phyloP scores from a whole-genome alignment of 2,113 vertebrate species.

The Hyperopisus bebe region DNA sequence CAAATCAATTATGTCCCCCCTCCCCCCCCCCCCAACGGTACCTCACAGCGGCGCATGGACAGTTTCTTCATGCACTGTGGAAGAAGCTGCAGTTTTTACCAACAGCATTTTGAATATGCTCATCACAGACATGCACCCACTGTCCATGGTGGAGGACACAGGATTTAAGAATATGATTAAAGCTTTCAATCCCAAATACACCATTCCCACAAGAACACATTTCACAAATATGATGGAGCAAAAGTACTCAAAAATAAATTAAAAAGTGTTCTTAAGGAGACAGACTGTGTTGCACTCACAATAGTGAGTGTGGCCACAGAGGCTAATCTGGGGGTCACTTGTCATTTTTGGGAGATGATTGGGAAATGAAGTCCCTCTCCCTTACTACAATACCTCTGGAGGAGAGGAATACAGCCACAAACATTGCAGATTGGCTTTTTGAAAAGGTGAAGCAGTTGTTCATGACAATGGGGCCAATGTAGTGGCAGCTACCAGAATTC shows the following conservation, averaged over 20 bases:
- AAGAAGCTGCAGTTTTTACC: neutral
- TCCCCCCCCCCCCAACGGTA: no score
- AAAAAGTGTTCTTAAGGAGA: constrained; percentile 16
- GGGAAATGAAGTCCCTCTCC: constrained; percentile 25
- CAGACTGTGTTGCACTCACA: constrained; percentile 24
- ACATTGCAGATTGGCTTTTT: constrained; percentile 25
- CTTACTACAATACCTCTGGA: constrained; percentile 29
- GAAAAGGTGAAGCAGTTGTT: constrained; percentile 34
- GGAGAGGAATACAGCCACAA: constrained; percentile 29
- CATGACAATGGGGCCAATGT: constrained; percentile 35
- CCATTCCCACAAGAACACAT: constrained; percentile 13
- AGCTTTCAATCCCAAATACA: constrained; percentile 26
- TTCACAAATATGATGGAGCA: constrained; percentile 26
- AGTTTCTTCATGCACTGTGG: neutral
- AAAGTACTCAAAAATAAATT: constrained; percentile 24
- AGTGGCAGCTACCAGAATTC: constrained; percentile 4
- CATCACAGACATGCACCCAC: constrained; percentile 25
- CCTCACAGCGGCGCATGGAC: neutral
- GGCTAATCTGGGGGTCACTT: constrained; percentile 26
- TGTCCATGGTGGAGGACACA: constrained; percentile 31
- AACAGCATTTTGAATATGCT: constrained; percentile 14
- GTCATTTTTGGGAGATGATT: constrained; percentile 30
- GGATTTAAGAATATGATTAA: constrained; percentile 28
- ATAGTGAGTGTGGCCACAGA: constrained; percentile 28
- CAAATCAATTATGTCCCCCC: no score